These are phyloP conservation scores for Enteromius radiatus DNA, from an alignment of 2,797 vertebrate species.

Conservation along the genomic window DNA sequence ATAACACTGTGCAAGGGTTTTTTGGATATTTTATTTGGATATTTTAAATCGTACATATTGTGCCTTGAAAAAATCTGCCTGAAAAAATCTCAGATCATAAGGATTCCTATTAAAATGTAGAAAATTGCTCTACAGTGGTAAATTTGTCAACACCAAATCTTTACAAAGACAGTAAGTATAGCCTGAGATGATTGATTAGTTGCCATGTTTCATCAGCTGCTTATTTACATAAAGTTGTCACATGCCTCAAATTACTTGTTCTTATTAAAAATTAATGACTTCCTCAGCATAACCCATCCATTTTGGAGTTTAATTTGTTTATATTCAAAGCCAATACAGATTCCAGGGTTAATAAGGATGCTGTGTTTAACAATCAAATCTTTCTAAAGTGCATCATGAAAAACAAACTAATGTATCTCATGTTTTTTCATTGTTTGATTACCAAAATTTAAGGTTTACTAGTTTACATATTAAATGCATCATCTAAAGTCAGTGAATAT, in stretches of 20 bases:
- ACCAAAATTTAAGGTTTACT: background rate
- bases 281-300: background rate
- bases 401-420: background rate
- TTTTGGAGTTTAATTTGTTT: background rate
- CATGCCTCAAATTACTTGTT: background rate
- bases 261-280: background rate
- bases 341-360: background rate
- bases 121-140: background rate
- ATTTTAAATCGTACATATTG: too few relatives aligned
- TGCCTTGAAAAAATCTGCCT: background rate
- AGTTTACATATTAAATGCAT: slow-evolving; percentile 8
- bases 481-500: background rate
- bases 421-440: background rate
- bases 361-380: background rate
- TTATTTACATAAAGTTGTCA: slow-evolving; percentile 8
- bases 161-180: background rate
- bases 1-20: too few relatives aligned
- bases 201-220: background rate
- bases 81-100: background rate
- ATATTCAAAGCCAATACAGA: background rate
- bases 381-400: background rate
- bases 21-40: too few relatives aligned
- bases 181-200: background rate
- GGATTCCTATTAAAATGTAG: background rate
- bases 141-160: background rate